A percentile compares a stretch with the other conserved stretches of the same genome.
Conservation (phyloP, 2,113 vertebrate species). For the Clinocottus analis region DNA sequence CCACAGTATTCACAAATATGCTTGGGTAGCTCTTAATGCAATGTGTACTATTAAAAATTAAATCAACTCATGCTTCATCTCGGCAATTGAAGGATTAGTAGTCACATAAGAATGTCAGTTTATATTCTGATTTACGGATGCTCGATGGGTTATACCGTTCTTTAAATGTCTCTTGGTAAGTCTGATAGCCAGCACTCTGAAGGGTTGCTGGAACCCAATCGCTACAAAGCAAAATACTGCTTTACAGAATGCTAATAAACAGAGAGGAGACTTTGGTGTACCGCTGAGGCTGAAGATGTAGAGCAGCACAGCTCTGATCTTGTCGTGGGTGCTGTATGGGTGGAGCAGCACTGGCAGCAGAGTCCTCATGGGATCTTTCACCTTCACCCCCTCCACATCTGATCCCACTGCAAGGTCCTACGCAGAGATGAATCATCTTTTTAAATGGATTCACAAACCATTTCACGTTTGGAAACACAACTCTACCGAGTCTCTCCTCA, state of each 20-base stretch:
- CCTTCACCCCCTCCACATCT: slow-evolving; percentile 92
- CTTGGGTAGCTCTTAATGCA: not conserved
- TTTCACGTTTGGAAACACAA: not conserved
- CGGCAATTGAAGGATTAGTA: not conserved
- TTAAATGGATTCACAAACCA: not conserved
- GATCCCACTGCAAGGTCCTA: slow-evolving; percentile 96
- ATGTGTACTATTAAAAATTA: not conserved
- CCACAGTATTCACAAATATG: not conserved
- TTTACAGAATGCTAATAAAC: not conserved
- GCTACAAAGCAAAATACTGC: not conserved
- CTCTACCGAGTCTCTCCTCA: not conserved
- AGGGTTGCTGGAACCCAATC: not conserved
- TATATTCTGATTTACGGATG: not conserved
- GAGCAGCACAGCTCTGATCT: slow-evolving; percentile 95
- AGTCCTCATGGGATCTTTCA: slow-evolving; percentile 95
- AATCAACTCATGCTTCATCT: not conserved
- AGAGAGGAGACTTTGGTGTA: slow-evolving; percentile 58
- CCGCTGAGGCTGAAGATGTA: slow-evolving; percentile 97
- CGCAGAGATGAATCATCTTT: not conserved
- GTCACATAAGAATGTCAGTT: not conserved
- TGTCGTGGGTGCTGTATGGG: slow-evolving; percentile 88
- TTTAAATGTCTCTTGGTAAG: not conserved
- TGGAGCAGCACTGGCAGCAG: slow-evolving; percentile 93
- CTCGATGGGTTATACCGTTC: not conserved
- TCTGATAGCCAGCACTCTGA: not conserved